These are phyloP conservation scores for Andricus grossulariae DNA, from an alignment of 1,140 invertebrate genomes.

Conservation along the genomic window DNA sequence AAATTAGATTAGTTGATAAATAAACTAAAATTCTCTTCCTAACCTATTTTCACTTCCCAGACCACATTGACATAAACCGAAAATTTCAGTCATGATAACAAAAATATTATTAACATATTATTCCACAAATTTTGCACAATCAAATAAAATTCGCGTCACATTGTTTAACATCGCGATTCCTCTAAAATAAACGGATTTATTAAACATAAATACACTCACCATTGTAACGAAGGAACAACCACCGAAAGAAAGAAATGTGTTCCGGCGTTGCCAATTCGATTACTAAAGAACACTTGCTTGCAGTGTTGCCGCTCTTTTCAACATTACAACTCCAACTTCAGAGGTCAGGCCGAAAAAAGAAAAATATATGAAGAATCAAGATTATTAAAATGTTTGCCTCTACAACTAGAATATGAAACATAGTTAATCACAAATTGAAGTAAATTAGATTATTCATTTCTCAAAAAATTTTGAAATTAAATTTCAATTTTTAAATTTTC, in stretches of 20 bases:
- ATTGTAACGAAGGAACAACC: slow-evolving; percentile 62
- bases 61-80: slow-evolving; percentile 16
- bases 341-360: no score
- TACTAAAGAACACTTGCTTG: neutral
- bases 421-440: no score
- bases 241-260: slow-evolving; percentile 25
- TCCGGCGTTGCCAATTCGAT: neutral
- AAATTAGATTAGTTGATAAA: neutral
- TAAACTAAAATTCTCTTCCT: neutral
- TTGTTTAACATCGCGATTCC: slow-evolving; percentile 49
- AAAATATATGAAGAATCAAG: no score
- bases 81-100: neutral
- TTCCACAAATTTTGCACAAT: slow-evolving; percentile 13
- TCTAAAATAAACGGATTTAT: slow-evolving; percentile 58
- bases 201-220: slow-evolving; percentile 55
- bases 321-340: no score
- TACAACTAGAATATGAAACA: no score
- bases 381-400: no score
- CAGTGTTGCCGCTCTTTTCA: neutral
- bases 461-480: no score
- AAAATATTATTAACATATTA: slow-evolving; percentile 6
- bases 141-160: slow-evolving; percentile 10
- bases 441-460: no score
- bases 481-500: no score
- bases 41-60: slow-evolving; percentile 18